These are phyloP conservation scores for Noctilio leporinus DNA, from an alignment of 2,113 vertebrate species.

Conservation along the genomic window DNA sequence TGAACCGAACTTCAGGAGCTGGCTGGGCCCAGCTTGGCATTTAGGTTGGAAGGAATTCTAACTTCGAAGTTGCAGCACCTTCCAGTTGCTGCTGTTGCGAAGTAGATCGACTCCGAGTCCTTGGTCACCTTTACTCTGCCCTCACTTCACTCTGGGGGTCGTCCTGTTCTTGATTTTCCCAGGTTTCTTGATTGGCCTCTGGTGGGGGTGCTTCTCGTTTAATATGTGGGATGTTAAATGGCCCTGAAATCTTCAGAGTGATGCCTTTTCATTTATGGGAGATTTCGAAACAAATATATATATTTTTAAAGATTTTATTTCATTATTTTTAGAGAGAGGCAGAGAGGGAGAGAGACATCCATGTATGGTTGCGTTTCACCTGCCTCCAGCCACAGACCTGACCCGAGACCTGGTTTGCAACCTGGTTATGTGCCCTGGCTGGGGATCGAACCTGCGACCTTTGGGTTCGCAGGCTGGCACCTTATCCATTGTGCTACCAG, in stretches of 20 bases:
- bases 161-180: neutral
- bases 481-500: no score
- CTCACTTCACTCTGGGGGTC: neutral
- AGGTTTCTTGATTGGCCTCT: neutral
- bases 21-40: neutral
- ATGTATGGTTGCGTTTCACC: no score
- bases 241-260: neutral
- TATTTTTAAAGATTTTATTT: no score
- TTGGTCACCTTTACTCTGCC: neutral
- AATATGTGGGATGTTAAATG: fast-evolving
- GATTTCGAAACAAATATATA: fast-evolving
- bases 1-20: neutral
- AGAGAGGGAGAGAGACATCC: no score
- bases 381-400: no score
- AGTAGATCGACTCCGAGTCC: neutral
- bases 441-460: no score
- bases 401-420: no score
- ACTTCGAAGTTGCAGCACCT: neutral
- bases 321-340: no score
- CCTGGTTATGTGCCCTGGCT: no score
- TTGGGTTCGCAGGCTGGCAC: no score
- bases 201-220: neutral
- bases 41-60: neutral
- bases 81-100: neutral
- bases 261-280: neutral